Conservation (phyloP, 2,888 invertebrate genomes). For the Lithophane leautieri region DNA sequence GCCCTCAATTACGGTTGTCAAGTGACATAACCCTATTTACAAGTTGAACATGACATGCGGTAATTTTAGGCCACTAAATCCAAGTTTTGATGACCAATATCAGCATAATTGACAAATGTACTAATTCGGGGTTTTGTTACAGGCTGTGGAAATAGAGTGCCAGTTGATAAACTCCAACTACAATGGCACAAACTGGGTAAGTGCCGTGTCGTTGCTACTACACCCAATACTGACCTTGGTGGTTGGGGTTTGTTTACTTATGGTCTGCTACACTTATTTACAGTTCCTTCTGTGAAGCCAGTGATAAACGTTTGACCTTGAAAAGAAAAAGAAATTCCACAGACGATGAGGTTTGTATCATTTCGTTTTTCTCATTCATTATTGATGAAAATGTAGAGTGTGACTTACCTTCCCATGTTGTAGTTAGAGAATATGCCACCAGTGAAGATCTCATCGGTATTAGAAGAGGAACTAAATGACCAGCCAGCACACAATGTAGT, state of each 20-base stretch:
- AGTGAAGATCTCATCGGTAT: slow-evolving; percentile 77
- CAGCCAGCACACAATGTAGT: slow-evolving; percentile 84
- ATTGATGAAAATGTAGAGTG: slow-evolving; percentile 26
- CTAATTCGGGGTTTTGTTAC: slow-evolving; percentile 75
- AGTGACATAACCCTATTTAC: slow-evolving; percentile 90
- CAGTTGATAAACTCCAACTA: slow-evolving; percentile 76
- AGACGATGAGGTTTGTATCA: slow-evolving; percentile 85
- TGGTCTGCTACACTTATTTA: slow-evolving; percentile 71
- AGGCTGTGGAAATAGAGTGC: slow-evolving; percentile 76
- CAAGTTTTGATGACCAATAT: slow-evolving; percentile 71
- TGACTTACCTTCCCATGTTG: slow-evolving; percentile 68
- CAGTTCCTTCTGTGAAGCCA: slow-evolving; percentile 84
- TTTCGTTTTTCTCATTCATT: slow-evolving; percentile 40
- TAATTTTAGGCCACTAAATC: slow-evolving; percentile 81
- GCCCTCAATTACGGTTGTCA: slow-evolving; percentile 85
- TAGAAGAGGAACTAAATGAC: slow-evolving; percentile 78
- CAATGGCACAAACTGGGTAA: slow-evolving; percentile 88
- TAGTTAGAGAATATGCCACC: slow-evolving; percentile 88
- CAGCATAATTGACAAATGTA: slow-evolving; percentile 61
- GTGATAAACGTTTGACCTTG: slow-evolving; percentile 81
- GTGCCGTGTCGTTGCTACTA: slow-evolving; percentile 74
- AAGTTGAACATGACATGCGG: slow-evolving; percentile 89
- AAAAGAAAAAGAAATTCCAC: slow-evolving; percentile 87
- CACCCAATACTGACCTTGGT: slow-evolving; percentile 80
- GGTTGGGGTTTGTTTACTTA: slow-evolving; percentile 79